Percentiles rank a stretch among this genome's conserved stretches.
These are phyloP conservation scores for Ecdyonurus torrentis DNA, from an alignment of 2,888 invertebrate genomes.

Conservation along the genomic window DNA sequence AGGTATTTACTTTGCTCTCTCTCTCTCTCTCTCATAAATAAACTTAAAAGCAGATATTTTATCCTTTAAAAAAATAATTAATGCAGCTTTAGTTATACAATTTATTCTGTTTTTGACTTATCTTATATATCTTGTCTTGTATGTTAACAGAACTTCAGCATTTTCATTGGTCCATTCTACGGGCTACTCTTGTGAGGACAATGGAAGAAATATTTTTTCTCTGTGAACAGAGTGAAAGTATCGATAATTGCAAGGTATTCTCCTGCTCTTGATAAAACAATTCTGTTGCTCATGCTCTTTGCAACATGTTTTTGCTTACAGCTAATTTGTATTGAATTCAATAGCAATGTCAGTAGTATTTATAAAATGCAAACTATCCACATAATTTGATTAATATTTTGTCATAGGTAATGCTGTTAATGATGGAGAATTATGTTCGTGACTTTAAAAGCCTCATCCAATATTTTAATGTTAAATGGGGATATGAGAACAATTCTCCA, in stretches of 20 bases:
- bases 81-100: not conserved
- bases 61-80: constrained; percentile 3
- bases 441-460: constrained; percentile 90
- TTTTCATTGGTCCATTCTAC: constrained; percentile 87
- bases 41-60: not conserved
- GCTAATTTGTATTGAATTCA: not conserved
- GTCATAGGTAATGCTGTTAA: constrained; percentile 81
- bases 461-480: constrained; percentile 86
- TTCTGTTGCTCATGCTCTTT: not conserved
- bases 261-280: not conserved
- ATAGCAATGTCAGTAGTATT: too few relatives aligned
- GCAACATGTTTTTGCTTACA: not conserved
- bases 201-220: constrained; percentile 93
- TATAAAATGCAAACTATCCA: too few relatives aligned
- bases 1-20: constrained; percentile 24
- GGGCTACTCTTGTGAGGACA: constrained; percentile 83
- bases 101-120: constrained; percentile 3
- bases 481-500: constrained; percentile 76
- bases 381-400: too few relatives aligned
- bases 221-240: constrained; percentile 85
- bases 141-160: constrained; percentile 52
- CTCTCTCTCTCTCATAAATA: not conserved
- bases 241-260: constrained; percentile 61
- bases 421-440: constrained; percentile 81
- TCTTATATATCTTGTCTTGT: constrained; percentile 1